phyloP scores from a whole-genome alignment of 1,140 invertebrate species.

The Orius insidiosus region DNA sequence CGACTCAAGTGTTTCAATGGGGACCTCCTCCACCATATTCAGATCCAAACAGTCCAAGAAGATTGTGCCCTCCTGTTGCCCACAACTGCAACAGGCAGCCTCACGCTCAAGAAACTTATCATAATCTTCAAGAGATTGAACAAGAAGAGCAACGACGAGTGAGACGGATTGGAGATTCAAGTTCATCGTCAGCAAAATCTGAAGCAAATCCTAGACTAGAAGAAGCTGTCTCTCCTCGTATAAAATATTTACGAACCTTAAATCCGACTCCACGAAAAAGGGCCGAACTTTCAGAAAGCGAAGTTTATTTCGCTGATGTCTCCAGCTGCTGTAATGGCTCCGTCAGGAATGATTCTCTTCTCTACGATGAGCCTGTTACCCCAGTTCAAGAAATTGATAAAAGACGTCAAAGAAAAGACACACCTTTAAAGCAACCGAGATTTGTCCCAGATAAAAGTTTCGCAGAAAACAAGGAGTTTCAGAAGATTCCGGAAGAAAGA shows the following conservation, averaged over 20 bases:
- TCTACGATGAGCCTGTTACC: constrained; percentile 21
- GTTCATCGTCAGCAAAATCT: constrained; percentile 16
- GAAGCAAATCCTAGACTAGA: constrained; percentile 3
- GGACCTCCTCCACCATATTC: constrained; percentile 20
- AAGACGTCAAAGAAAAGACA: constrained; percentile 3
- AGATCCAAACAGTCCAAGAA: constrained; percentile 16
- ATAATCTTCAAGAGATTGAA: constrained; percentile 2
- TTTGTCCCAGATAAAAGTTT: constrained; percentile 10
- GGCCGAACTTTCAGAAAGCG: constrained; percentile 37
- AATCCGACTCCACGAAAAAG: constrained; percentile 9
- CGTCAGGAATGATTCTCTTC: constrained; percentile 34
- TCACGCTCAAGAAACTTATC: constrained; percentile 2
- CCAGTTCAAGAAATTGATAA: constrained; percentile 10
- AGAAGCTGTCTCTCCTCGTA: constrained; percentile 11
- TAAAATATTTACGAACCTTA: constrained; percentile 14
- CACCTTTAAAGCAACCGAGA: constrained; percentile 12
- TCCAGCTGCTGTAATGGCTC: constrained; percentile 67
- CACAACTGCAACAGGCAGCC: constrained; percentile 9
- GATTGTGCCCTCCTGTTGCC: constrained; percentile 9
- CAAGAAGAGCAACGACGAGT: constrained; percentile 1
- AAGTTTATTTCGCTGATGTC: constrained; percentile 70
- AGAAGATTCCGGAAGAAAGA: constrained; percentile 15
- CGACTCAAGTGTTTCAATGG: constrained; percentile 15
- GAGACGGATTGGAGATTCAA: constrained; percentile 6
- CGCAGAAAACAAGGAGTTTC: constrained; percentile 11